These are phyloP conservation scores for Mobula birostris DNA, from an alignment of 2,113 vertebrate species.

Conservation along the genomic window DNA sequence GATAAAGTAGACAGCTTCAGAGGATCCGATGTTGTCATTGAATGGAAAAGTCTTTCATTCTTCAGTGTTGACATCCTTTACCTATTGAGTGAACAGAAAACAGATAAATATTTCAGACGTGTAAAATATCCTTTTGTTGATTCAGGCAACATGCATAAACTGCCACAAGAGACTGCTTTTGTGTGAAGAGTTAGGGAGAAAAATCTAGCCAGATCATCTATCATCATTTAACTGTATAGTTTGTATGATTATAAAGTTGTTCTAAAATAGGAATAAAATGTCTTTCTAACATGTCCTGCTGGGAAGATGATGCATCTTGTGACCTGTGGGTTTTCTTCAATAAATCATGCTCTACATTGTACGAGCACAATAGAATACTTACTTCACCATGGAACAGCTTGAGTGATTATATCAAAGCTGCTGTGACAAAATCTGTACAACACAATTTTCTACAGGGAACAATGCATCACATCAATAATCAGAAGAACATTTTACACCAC, in stretches of 20 bases:
- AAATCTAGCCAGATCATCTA: neutral
- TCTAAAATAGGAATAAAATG: slow-evolving; percentile 5
- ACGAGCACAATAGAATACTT: neutral
- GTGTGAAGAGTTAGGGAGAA: neutral
- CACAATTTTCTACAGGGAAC: neutral
- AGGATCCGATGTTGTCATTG: neutral
- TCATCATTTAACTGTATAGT: neutral
- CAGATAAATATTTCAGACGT: neutral
- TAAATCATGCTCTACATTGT: neutral
- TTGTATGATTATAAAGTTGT: neutral
- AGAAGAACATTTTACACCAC: neutral
- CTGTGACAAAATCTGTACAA: neutral
- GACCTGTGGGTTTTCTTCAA: neutral
- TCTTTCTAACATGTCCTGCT: neutral
- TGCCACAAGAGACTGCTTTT: neutral
- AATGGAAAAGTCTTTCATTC: neutral
- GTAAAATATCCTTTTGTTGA: neutral
- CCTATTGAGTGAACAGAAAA: neutral
- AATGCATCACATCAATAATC: neutral
- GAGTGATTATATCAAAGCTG: neutral
- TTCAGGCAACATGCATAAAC: neutral
- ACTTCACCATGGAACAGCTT: neutral
- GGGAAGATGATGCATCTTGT: neutral
- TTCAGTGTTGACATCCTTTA: neutral
- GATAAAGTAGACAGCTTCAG: neutral